Evolutionary conservation across 1,140 invertebrate genomes (phyloP), one percentile per base, ranked within the genome.

Genomic region (Trachymyrmex cornetzi): DNA sequence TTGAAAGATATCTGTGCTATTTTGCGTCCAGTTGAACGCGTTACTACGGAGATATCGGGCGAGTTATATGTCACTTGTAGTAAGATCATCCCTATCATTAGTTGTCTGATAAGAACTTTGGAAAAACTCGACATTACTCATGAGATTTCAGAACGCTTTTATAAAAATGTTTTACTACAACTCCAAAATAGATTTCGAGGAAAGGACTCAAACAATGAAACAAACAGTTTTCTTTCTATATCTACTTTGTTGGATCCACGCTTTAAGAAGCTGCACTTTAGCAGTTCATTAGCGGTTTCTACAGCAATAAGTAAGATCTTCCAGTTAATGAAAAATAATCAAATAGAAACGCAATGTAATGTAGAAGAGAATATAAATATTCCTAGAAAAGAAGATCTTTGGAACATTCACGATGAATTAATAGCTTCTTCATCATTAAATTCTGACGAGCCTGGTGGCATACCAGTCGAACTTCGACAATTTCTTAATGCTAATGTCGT

Each of bases 401-500:
- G 57, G 22, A 59, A 59, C 9, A 11, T 59, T 24, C 22, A 59
- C 2, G 22, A 59, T 24, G 11, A 59, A 59, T 24, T 59, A 1
- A 24, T 24, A 3, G 57, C 57, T 12, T 59, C 22, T 59, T 24
- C 11, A 59, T 24, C 22, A 59, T 12, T 11, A 59, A 59, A 59
- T 11, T 59, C 9, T 24, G 11, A 59, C 55, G n/a, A 22, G n/a
- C 55, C 7, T 22, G 55, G 55, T 57, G n/a, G n/a, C 55, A 3
- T 57, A 22, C 55, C 55, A 22, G 9, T 57, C n/a, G 55, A 57
- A 57, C n/a, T 57, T 9, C 55, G 55, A 57, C 2, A 57, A n/a
- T 57, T 57, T 57, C 55, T 57, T 57, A 57, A 57, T 24, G n/a
- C 55, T 9, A 57, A 57, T 57, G 55, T 57, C 55, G n/a, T 57